phyloP scores from a whole-genome alignment of 2,113 vertebrate genomes.

The Platysternon megacephalum region DNA sequence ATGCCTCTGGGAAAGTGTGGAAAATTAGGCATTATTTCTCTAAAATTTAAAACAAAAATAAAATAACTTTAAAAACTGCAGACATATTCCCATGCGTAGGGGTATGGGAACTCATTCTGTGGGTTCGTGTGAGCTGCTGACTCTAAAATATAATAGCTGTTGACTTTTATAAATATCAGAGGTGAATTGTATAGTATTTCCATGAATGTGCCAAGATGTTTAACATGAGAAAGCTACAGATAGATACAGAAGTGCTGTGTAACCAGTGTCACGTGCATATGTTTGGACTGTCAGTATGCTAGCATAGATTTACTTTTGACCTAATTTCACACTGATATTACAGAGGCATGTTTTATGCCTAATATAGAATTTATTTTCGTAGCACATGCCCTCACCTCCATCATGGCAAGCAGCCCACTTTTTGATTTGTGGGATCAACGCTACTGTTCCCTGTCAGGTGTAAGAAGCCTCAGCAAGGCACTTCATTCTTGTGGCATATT shows the following conservation, averaged over 20 bases:
- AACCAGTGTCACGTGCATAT: conserved; percentile 14
- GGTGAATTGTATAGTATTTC: conserved; percentile 76
- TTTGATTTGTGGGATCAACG: neutral
- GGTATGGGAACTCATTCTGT: neutral
- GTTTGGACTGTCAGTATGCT: conserved; percentile 16
- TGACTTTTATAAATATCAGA: conserved; percentile 78
- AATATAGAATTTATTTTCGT: conserved; percentile 24
- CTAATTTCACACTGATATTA: conserved; percentile 50
- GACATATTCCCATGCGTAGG: accelerated
- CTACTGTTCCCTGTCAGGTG: neutral
- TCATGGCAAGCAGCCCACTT: accelerated
- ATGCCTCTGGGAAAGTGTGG: neutral
- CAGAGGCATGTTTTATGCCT: conserved; percentile 32
- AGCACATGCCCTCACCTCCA: neutral
- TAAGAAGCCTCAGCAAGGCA: neutral
- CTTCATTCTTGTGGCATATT: neutral
- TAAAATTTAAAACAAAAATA: neutral
- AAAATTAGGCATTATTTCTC: conserved; percentile 31
- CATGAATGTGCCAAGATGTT: conserved; percentile 63
- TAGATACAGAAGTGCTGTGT: neutral
- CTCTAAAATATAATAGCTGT: conserved; percentile 37
- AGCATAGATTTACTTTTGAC: conserved; percentile 52
- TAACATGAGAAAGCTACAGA: conserved; percentile 28
- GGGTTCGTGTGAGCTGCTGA: neutral
- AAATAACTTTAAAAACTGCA: accelerated